phyloP scores from a whole-genome alignment of 2,113 vertebrate species.

The Calyptomena viridis region DNA sequence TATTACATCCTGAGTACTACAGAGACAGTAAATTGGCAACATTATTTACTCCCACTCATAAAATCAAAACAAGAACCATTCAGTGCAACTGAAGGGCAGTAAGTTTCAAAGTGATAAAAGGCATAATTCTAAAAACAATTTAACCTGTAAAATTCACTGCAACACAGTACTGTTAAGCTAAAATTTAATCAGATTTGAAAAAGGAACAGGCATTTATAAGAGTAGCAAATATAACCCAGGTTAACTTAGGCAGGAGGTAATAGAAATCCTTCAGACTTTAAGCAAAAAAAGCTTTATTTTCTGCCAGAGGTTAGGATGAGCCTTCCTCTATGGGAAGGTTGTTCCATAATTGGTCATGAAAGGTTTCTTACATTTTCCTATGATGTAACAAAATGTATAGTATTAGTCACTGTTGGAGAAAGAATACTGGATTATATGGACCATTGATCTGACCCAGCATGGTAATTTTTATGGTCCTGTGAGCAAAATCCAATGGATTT shows the following conservation, averaged over 20 bases:
- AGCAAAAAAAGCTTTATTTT: constrained; percentile 9
- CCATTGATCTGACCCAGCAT: constrained; percentile 58
- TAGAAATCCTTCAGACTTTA: neutral
- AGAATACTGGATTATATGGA: constrained; percentile 52
- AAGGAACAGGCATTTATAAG: neutral
- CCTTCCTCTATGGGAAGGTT: neutral
- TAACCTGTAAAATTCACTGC: neutral
- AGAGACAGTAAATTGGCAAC: constrained; percentile 7
- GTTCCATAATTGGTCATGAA: constrained; percentile 48
- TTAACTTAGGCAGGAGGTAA: neutral
- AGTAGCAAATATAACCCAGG: neutral
- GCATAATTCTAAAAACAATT: neutral
- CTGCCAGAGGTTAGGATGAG: neutral
- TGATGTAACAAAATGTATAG: constrained; percentile 42
- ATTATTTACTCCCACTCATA: constrained; percentile 46
- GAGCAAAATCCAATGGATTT: constrained; percentile 58
- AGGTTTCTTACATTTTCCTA: constrained; percentile 20
- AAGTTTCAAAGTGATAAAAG: constrained; percentile 17
- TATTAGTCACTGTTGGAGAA: constrained; percentile 57
- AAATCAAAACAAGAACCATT: constrained; percentile 44
- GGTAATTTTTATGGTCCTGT: constrained; percentile 46
- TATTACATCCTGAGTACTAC: neutral
- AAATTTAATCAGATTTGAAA: neutral
- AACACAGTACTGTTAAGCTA: neutral
- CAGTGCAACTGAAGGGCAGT: neutral